phyloP scores from a whole-genome alignment of 2,888 invertebrate genomes.

The Boloria euphrosyne region DNA sequence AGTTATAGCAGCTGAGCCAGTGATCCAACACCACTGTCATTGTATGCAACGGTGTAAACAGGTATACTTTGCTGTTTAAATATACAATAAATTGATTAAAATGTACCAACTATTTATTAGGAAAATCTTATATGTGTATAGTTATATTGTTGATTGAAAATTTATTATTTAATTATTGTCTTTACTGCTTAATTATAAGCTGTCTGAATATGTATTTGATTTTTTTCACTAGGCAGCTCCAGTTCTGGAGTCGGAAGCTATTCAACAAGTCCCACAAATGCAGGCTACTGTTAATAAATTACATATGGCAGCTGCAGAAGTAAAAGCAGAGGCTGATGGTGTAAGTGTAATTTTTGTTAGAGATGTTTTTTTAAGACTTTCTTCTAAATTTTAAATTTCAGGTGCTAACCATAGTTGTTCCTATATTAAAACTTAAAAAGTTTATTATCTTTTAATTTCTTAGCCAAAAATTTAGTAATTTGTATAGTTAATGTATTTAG shows the following conservation, averaged over 20 bases:
- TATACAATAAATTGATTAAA: too few species aligned
- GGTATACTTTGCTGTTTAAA: constrained; percentile 48
- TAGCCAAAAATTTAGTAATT: too few species aligned
- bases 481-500: not conserved
- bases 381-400: not conserved
- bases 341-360: constrained; percentile 46
- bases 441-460: too few species aligned
- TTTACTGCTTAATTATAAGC: not conserved
- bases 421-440: too few species aligned
- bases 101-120: too few species aligned
- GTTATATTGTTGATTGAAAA: too few species aligned
- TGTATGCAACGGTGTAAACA: constrained; percentile 76
- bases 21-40: constrained; percentile 70
- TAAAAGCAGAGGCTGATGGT: constrained; percentile 65
- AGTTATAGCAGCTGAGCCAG: constrained; percentile 67
- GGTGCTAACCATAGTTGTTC: not conserved
- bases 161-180: not conserved
- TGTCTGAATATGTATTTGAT: too few species aligned
- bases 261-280: constrained; percentile 71
- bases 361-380: too few species aligned
- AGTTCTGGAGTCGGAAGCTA: constrained; percentile 71
- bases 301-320: constrained; percentile 65
- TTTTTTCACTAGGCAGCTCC: constrained; percentile 56
- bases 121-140: too few species aligned
- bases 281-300: constrained; percentile 65